These are phyloP conservation scores for Euplexia lucipara DNA, from an alignment of 2,888 invertebrate genomes.

Conservation along the genomic window DNA sequence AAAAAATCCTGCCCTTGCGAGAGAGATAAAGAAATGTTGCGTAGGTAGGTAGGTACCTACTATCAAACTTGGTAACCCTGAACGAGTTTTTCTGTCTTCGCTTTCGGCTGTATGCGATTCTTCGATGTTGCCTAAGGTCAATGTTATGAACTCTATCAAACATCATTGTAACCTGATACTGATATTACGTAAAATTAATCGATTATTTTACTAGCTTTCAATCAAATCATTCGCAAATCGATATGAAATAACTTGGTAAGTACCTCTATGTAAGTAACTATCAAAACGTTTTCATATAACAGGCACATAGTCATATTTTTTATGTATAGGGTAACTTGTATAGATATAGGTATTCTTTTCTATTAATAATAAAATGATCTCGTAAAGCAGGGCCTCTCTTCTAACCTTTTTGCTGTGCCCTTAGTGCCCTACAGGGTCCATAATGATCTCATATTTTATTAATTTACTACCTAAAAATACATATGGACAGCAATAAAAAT, in stretches of 20 bases:
- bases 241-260: constrained; percentile 1
- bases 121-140: constrained; percentile 24
- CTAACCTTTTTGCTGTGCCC: too few species aligned
- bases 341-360: too few species aligned
- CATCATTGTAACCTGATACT: constrained; percentile 5
- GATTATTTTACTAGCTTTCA: constrained; percentile 3
- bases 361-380: too few species aligned
- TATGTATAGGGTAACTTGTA: too few species aligned
- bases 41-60: neutral
- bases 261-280: too few species aligned
- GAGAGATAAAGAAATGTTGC: neutral
- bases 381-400: too few species aligned
- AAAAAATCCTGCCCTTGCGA: neutral
- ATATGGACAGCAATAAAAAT: too few species aligned
- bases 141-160: constrained; percentile 20
- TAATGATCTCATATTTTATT: too few species aligned
- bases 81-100: neutral
- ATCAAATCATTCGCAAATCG: constrained; percentile 4
- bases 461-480: too few species aligned
- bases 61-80: constrained; percentile 22
- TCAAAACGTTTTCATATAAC: constrained; percentile 1
- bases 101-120: neutral
- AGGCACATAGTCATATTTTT: neutral
- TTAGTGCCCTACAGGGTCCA: too few species aligned
- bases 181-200: constrained; percentile 7